Percentiles rank a stretch among this genome's conserved stretches.
phyloP scores from a whole-genome alignment of 2,113 vertebrate genomes.

The Alligator mississippiensis region DNA sequence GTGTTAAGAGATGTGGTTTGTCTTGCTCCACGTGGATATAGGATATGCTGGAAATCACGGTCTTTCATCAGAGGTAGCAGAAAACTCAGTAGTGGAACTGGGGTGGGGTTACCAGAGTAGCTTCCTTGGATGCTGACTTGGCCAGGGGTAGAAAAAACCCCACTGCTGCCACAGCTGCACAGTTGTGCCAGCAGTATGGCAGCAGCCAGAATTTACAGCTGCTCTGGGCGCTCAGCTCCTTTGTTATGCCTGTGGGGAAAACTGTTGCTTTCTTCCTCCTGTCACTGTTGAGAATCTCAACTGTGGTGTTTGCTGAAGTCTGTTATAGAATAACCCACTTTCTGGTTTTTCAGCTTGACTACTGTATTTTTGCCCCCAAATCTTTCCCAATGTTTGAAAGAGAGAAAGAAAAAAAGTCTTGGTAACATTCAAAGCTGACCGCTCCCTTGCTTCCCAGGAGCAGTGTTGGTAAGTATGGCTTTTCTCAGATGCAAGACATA shows the following conservation, averaged over 20 bases:
- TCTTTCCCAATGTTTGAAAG: not conserved
- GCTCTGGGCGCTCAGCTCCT: too few relatives aligned
- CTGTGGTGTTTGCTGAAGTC: not conserved
- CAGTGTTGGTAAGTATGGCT: not conserved
- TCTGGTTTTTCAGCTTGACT: not conserved
- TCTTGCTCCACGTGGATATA: not conserved
- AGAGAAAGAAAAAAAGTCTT: not conserved
- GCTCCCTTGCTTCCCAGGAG: not conserved
- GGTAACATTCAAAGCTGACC: not conserved
- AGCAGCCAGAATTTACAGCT: too few relatives aligned
- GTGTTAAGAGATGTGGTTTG: fast-evolving
- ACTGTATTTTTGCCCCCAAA: not conserved
- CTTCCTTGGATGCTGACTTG: not conserved
- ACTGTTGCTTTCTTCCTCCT: not conserved
- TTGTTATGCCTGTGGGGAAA: not conserved
- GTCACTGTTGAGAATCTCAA: not conserved
- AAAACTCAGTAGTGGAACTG: too few relatives aligned
- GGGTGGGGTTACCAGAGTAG: too few relatives aligned
- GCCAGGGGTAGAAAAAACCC: too few relatives aligned
- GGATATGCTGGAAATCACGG: not conserved
- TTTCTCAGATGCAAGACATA: not conserved
- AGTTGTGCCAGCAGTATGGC: too few relatives aligned
- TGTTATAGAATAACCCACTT: not conserved
- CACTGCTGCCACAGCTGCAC: too few relatives aligned
- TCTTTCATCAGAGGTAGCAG: not conserved